Conservation (phyloP, 2,888 invertebrate species). For the Eurytoma adleriae region DNA sequence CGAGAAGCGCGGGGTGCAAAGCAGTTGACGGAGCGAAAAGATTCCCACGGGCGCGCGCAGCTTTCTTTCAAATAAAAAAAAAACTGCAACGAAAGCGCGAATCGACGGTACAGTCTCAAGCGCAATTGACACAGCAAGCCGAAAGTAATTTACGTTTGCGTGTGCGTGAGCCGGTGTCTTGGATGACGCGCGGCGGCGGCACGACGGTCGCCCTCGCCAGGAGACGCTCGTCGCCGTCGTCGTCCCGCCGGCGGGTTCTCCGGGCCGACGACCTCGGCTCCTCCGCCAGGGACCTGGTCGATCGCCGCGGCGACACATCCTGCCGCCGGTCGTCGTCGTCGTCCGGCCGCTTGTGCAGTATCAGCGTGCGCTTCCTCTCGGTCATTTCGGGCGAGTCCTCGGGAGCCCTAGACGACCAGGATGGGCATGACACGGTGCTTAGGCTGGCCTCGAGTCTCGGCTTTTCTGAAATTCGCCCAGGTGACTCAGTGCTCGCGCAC, state of each 20-base stretch:
- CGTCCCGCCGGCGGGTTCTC: not conserved
- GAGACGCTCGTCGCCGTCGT: constrained; percentile 10
- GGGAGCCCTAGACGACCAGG: not conserved
- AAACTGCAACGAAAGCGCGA: too few relatives aligned
- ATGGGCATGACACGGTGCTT: not conserved
- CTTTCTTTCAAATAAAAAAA: too few relatives aligned
- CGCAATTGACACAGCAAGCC: too few relatives aligned
- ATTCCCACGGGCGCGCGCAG: too few relatives aligned
- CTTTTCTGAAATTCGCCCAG: not conserved
- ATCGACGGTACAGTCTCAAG: too few relatives aligned
- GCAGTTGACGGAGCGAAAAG: too few relatives aligned
- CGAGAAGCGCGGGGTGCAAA: too few relatives aligned
- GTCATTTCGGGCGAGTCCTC: constrained; percentile 24
- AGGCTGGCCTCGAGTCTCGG: too few relatives aligned
- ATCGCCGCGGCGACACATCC: not conserved
- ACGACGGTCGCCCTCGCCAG: constrained; percentile 44
- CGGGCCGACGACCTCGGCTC: not conserved
- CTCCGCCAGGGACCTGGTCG: not conserved
- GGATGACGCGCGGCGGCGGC: constrained; percentile 44
- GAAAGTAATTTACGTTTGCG: constrained; percentile 26
- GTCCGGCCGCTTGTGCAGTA: constrained; percentile 38
- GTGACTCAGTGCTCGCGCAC: not conserved
- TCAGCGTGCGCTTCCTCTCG: constrained; percentile 43
- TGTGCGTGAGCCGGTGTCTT: constrained; percentile 9
- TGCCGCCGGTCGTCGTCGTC: not conserved